A percentile compares a stretch with the other conserved stretches of the same genome.
These are phyloP conservation scores for Phallusia fumigata DNA, from an alignment of 23 tunicate genomes.

Conservation along the genomic window DNA sequence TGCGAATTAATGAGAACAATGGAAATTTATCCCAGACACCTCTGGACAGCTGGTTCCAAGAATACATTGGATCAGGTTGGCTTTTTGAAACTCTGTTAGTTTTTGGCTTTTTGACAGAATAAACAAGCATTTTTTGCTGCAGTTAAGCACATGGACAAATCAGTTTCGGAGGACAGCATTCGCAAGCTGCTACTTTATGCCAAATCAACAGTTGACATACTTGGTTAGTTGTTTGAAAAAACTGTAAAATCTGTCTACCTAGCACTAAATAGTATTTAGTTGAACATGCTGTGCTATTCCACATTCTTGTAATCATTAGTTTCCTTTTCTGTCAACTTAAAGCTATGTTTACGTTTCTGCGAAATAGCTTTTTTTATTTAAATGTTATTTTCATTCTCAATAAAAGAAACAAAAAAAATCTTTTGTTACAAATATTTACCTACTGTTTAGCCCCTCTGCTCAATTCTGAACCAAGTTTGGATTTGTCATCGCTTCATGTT, in stretches of 20 bases:
- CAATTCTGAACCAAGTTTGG: constrained; percentile 43
- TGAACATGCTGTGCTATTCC: no score
- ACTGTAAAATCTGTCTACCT: no score
- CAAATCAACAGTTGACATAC: neutral
- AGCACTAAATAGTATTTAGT: no score
- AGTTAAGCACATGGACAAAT: neutral
- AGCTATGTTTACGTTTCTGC: neutral
- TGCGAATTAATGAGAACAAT: constrained; percentile 17
- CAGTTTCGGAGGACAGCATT: neutral
- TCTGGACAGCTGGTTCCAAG: constrained; percentile 8
- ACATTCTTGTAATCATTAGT: no score
- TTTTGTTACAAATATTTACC: no score
- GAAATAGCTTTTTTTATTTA: neutral
- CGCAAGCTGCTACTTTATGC: constrained; percentile 34
- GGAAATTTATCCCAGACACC: neutral
- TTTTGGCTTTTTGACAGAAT: neutral
- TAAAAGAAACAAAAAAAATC: no score
- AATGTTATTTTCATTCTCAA: no score
- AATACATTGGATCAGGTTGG: constrained; percentile 2
- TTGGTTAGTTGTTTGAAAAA: constrained; percentile 32
- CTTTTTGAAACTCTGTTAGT: neutral
- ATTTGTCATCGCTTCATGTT: constrained; percentile 38
- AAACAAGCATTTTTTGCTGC: neutral
- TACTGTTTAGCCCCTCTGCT: constrained; percentile 27
- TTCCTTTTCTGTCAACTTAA: neutral